Evolutionary conservation across 2,797 vertebrate genomes (phyloP).

Genomic region (Craterocephalus amniculus): DNA sequence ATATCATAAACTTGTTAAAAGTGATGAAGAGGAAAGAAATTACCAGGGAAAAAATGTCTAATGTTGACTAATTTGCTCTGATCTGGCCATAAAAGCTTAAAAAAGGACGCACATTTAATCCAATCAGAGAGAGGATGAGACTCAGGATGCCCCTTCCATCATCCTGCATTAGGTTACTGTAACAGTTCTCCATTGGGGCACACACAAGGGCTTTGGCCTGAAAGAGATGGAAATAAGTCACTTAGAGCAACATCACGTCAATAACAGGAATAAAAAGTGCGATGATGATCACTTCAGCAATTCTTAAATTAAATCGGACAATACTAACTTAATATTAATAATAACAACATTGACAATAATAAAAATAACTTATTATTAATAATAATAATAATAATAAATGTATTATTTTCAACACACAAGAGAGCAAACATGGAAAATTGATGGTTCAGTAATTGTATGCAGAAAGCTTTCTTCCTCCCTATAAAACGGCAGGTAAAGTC

Average conservation of each 20-base stretch:
- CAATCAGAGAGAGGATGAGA: slow-evolving; percentile 91
- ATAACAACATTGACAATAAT: too few relatives aligned
- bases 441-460: too few relatives aligned
- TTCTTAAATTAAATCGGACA: too few relatives aligned
- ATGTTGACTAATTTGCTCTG: neutral
- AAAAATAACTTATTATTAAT: too few relatives aligned
- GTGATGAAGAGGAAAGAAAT: neutral
- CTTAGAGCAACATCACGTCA: neutral
- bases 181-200: slow-evolving; percentile 90
- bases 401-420: too few relatives aligned
- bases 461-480: too few relatives aligned
- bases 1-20: neutral
- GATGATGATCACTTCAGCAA: too few relatives aligned
- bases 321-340: too few relatives aligned
- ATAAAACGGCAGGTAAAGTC: too few relatives aligned
- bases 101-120: slow-evolving; percentile 54
- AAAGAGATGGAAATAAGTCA: neutral
- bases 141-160: slow-evolving; percentile 85
- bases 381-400: too few relatives aligned
- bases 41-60: neutral
- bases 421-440: too few relatives aligned
- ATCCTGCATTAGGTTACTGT: slow-evolving; percentile 88
- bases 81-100: neutral
- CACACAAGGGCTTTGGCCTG: slow-evolving; percentile 87
- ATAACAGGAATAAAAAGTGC: neutral